phyloP scores from a whole-genome alignment of 1,140 invertebrate genomes.

The Sitobion miscanthi region DNA sequence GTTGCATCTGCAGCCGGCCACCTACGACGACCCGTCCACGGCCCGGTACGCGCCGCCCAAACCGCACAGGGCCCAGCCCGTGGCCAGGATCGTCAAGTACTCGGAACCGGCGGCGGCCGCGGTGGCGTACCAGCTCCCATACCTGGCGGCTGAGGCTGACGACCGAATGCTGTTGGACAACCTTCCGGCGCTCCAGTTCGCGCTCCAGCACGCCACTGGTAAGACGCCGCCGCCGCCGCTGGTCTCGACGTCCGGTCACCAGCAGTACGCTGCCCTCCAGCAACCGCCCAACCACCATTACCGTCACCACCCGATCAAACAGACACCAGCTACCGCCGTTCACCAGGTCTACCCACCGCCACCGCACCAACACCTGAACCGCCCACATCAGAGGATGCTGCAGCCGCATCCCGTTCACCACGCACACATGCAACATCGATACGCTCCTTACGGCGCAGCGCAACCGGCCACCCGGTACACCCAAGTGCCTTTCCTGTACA shows the following conservation, averaged over 20 bases:
- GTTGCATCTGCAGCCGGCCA: neutral
- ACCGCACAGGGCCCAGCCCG: neutral
- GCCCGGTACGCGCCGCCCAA: neutral
- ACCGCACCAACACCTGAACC: conserved; percentile 60
- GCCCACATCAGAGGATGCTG: conserved; percentile 62
- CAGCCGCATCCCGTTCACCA: conserved; percentile 62
- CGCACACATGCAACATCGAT: conserved; percentile 61
- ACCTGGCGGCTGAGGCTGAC: neutral
- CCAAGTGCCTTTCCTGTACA: conserved; percentile 58
- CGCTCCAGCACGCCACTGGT: neutral
- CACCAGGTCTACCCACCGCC: conserved; percentile 61
- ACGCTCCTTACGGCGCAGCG: conserved; percentile 63
- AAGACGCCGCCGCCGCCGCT: neutral
- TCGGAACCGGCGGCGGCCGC: conserved; percentile 50
- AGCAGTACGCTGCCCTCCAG: neutral
- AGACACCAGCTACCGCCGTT: neutral
- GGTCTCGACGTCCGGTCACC: neutral
- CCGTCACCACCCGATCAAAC: neutral
- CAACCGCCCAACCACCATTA: neutral
- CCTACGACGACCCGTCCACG: neutral
- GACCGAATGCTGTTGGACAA: neutral
- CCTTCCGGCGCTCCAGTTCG: neutral
- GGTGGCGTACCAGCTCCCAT: conserved; percentile 61
- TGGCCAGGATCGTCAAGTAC: conserved; percentile 20
- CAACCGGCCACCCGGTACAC: conserved; percentile 59